phyloP scores from a whole-genome alignment of 1,140 invertebrate species.

The Monochamus saltuarius region DNA sequence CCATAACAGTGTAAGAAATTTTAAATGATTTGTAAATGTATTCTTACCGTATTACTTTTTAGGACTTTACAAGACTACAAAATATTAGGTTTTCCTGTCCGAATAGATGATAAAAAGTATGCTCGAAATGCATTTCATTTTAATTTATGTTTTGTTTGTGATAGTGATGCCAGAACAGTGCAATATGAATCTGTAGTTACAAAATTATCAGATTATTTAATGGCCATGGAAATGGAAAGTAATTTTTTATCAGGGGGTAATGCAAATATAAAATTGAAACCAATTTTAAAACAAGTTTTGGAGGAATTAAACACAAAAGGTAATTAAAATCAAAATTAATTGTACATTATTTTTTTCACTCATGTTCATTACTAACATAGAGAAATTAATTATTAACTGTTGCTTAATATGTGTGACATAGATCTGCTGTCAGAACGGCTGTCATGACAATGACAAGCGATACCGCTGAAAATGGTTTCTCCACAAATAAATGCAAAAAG shows the following conservation, averaged over 20 bases:
- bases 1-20: slow-evolving; percentile 82
- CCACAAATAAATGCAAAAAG: too few species aligned
- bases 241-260: slow-evolving; percentile 73
- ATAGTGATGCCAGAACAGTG: slow-evolving; percentile 81
- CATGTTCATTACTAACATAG: background rate
- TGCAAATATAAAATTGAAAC: slow-evolving; percentile 62
- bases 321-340: slow-evolving; percentile 12
- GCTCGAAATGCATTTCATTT: slow-evolving; percentile 93
- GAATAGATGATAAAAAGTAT: slow-evolving; percentile 87
- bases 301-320: slow-evolving; percentile 78
- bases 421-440: too few species aligned
- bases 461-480: too few species aligned
- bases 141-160: slow-evolving; percentile 94
- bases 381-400: too few species aligned
- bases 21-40: slow-evolving; percentile 17
- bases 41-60: slow-evolving; percentile 21
- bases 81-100: slow-evolving; percentile 90
- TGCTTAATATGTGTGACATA: too few species aligned
- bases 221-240: slow-evolving; percentile 79
- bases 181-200: slow-evolving; percentile 92
- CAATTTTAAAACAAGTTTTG: slow-evolving; percentile 74
- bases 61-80: slow-evolving; percentile 67
- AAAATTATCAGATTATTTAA: slow-evolving; percentile 89
- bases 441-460: too few species aligned
- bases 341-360: slow-evolving; percentile 14